Base-by-base conservation (phyloP, 2,113 vertebrate species). In the Gadus macrocephalus region DNA sequence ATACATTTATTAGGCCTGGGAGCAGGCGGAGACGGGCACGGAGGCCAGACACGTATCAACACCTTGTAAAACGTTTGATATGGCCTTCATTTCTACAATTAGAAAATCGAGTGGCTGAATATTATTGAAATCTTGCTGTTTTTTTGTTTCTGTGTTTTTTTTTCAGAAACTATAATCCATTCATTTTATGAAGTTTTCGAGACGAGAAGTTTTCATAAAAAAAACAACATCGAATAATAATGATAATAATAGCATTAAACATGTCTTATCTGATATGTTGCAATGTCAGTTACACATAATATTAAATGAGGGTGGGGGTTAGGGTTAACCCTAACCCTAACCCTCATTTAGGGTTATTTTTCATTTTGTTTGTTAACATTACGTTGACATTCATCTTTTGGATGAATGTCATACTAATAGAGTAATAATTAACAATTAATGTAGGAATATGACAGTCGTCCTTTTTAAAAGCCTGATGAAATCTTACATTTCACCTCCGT, bases 11-110 rank as follows among this genome's bases (percentile, higher is more conserved):
- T 78, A 88, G 73, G 63, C 81, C 79, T 78, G 67, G 88, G 90
- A 89, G 84, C 85, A 87, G 88, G 82, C 88, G 86, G 88, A 88
- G 91, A 90, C 81, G 71, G 80, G 77, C 87, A 92, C 91, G 72
- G 89, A 92, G 90, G 89, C 31, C 31, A 35, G 42, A 90, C 87
- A 82, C 73, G 15, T 22, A 62, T 62, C 22, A 62, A 28, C 22
- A 15, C 11, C 14, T 49, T 11, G 42, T 49, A 49, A 49, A 49
- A 49, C 42, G 12, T 59, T 17, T 9, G 42, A 49, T 9, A 12
- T 49, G 42, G 42, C 42, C 42, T 49, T 49, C 42, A 14, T 9
- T 49, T 9, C 19, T 59, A 14, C 42, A 9, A 7, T 1, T 9
- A 49, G 42, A 9, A 9, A 12, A 14, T 12, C 8, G 9, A 9